phyloP scores from a whole-genome alignment of 2,113 vertebrate genomes.

The Rhombomys opimus region DNA sequence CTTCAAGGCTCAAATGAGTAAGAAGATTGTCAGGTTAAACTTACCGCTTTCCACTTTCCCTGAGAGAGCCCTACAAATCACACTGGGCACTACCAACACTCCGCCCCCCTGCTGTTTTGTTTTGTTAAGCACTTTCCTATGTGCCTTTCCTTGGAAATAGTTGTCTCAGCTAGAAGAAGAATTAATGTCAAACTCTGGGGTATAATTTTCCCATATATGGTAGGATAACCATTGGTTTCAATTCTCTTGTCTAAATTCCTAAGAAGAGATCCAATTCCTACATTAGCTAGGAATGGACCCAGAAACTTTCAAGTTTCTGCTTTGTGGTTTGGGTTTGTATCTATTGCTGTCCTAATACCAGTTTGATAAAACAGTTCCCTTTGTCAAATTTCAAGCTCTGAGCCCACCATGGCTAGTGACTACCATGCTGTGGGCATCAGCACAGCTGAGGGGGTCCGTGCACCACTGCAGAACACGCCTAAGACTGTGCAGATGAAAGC shows the following conservation, averaged over 20 bases:
- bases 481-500: neutral
- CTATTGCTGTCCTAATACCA: neutral
- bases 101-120: neutral
- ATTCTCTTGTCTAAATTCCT: neutral
- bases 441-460: neutral
- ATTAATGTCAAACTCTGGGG: neutral
- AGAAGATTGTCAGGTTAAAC: conserved; percentile 20
- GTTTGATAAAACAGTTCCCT: conserved; percentile 1
- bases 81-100: neutral
- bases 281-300: conserved; percentile 24
- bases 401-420: neutral
- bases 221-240: neutral
- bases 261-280: conserved; percentile 28
- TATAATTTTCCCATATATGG: neutral
- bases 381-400: conserved; percentile 3
- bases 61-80: conserved; percentile 30
- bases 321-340: conserved; percentile 22
- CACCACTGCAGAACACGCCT: neutral
- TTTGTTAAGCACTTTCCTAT: neutral
- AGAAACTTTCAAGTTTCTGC: neutral
- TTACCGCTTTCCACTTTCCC: neutral
- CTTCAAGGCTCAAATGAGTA: conserved; percentile 15
- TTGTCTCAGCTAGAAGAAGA: conserved; percentile 5
- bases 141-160: conserved; percentile 8
- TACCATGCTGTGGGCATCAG: neutral